Percentiles rank a stretch among this genome's conserved stretches.
phyloP scores from a whole-genome alignment of 1,140 invertebrate species.

The Pectinophora gossypiella region DNA sequence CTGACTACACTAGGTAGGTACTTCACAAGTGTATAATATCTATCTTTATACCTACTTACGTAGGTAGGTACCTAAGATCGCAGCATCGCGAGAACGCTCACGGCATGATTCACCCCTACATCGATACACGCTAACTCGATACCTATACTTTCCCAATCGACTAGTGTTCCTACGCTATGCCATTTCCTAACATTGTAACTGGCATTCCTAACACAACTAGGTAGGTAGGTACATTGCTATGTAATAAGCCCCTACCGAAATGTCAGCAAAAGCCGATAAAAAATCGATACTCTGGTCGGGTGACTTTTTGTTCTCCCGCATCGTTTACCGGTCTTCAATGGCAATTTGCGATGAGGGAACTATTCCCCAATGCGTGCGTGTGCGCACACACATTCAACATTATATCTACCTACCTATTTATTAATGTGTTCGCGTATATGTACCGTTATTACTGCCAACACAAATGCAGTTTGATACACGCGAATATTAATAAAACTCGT shows the following conservation, averaged over 20 bases:
- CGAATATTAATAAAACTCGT: constrained; percentile 34
- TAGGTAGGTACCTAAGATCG: not conserved
- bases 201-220: not conserved
- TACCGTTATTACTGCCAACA: constrained; percentile 55
- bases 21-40: too few species aligned
- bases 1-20: too few species aligned
- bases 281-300: constrained; percentile 34
- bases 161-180: constrained; percentile 13
- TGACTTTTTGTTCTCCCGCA: constrained; percentile 39
- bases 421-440: constrained; percentile 35
- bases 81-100: constrained; percentile 19
- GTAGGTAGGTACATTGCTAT: not conserved
- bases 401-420: constrained; percentile 32
- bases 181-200: constrained; percentile 21
- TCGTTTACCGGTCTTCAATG: constrained; percentile 27
- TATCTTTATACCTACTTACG: not conserved
- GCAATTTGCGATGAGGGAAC: constrained; percentile 30
- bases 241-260: constrained; percentile 25
- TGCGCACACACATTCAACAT: constrained; percentile 32
- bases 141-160: constrained; percentile 25
- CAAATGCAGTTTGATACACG: constrained; percentile 35
- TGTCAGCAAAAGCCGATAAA: constrained; percentile 29
- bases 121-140: constrained; percentile 20
- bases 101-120: constrained; percentile 31
- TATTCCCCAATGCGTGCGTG: constrained; percentile 36